Percentiles rank a stretch among this genome's conserved stretches.
These are phyloP conservation scores for Drosophila punjabiensis DNA, from an alignment of 1,140 invertebrate species.

Conservation along the genomic window DNA sequence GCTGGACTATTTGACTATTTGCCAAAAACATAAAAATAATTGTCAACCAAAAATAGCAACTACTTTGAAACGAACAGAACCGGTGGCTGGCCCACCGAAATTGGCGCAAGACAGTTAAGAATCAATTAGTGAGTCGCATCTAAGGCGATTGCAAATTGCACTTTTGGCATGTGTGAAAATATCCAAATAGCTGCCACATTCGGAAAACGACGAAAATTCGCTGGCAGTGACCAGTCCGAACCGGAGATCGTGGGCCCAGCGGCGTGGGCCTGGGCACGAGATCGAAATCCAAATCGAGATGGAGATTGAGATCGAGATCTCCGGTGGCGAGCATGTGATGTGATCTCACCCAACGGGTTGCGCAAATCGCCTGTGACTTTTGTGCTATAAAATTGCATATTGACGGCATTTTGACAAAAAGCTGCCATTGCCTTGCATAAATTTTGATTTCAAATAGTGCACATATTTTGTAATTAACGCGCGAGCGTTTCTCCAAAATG, in stretches of 20 bases:
- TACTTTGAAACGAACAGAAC: conserved; percentile 22
- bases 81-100: conserved; percentile 25
- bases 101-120: conserved; percentile 61
- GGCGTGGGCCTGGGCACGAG: conserved; percentile 17
- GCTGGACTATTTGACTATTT: conserved; percentile 27
- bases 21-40: conserved; percentile 34
- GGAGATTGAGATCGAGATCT: background rate
- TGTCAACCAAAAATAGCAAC: conserved; percentile 25
- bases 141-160: conserved; percentile 62
- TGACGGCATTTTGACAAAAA: conserved; percentile 63
- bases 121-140: conserved; percentile 73
- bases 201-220: conserved; percentile 25
- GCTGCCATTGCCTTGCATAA: conserved; percentile 61
- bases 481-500: conserved; percentile 36
- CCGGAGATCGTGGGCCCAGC: conserved; percentile 18
- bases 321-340: conserved; percentile 37
- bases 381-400: conserved; percentile 53
- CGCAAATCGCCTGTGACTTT: conserved; percentile 46
- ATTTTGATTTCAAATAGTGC: conserved; percentile 47
- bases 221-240: conserved; percentile 16
- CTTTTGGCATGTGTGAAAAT: conserved; percentile 67
- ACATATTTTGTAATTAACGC: conserved; percentile 73
- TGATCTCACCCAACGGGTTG: conserved; percentile 24
- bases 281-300: conserved; percentile 17
- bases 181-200: conserved; percentile 53